Base-by-base conservation (phyloP, 64 coral and sea anemone species). In the Montipora efflorescens region DNA sequence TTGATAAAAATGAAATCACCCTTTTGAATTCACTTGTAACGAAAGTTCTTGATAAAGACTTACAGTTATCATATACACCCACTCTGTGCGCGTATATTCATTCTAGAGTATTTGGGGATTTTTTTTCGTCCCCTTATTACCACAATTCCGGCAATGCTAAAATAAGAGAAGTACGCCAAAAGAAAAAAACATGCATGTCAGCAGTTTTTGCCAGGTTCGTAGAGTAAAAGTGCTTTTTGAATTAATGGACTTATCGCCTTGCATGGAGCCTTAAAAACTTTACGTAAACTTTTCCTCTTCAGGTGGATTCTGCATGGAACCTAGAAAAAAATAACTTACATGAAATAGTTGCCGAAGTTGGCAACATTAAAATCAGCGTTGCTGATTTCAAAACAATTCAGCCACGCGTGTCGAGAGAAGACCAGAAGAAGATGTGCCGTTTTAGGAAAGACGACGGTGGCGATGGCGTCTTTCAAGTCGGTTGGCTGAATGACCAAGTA, bases 401-500 rank as follows among this genome's bases (percentile, higher is more conserved):
- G 18, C 69, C 12, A 19, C 16, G 69, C 69, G 16, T 7, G 20
- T 53, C 51, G 51, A 73, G 16, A 6, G 69, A 6, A 73, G 16
- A 73, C 51, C 51, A 23, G 22, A 23, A 53, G 5, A 53, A 53
- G 51, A 53, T 53, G 51, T 53, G 51, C 51, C 51, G 51, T 53
- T 53, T 53, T 53, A 8, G 51, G 0, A 53, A 53, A 53, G 51
- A 53, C 5, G 8, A 53, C 51, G 51, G 51, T 53, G 51, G 51
- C 51, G 51, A 53, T 53, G 51, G 51, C 51, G 51, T 53, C 51
- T 53, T 53, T 53, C 51, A 53, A 53, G 51, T 53, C 15, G 69
- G 69, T n/a, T 73, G 69, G 7, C 69, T 73, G 19, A 73, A 73
- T 25, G 69, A 73, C 23, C 69, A 73, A 73, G 69, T 73, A 73